These are phyloP conservation scores for Gymnarchus niloticus DNA, from an alignment of 2,113 vertebrate species.

Conservation along the genomic window DNA sequence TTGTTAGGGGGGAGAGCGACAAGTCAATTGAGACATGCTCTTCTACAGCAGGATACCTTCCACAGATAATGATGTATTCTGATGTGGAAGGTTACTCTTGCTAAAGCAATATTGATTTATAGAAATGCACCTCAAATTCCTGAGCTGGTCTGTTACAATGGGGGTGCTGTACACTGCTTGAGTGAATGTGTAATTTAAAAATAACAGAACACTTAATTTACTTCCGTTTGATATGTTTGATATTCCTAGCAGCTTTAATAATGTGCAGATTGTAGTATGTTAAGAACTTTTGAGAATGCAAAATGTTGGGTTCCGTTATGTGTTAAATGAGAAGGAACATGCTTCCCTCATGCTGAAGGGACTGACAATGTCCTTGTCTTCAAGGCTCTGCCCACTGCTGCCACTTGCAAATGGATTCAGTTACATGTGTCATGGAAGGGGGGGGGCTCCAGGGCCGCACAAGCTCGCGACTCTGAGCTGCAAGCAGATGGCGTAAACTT, in stretches of 20 bases:
- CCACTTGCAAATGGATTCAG: not conserved
- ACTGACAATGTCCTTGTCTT: not conserved
- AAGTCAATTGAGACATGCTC: not conserved
- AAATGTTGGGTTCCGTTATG: not conserved
- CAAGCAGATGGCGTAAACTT: too few relatives aligned
- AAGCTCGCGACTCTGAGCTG: too few relatives aligned
- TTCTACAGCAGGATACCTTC: not conserved
- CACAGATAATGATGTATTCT: not conserved
- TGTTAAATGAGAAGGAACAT: not conserved
- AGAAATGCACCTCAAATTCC: not conserved
- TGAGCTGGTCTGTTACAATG: too few relatives aligned
- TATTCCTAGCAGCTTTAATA: not conserved
- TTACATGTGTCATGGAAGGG: too few relatives aligned
- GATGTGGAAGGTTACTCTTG: not conserved
- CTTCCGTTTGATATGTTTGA: too few relatives aligned
- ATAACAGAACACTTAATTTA: not conserved
- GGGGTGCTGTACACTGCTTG: not conserved
- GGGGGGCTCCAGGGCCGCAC: too few relatives aligned
- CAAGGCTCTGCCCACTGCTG: not conserved
- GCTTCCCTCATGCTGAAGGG: not conserved
- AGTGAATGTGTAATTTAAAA: not conserved
- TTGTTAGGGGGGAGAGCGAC: not conserved
- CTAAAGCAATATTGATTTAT: not conserved
- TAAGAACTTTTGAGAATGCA: not conserved
- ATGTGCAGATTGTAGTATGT: not conserved